phyloP scores from a whole-genome alignment of 1,140 invertebrate genomes.

The Zaprionus capensis region DNA sequence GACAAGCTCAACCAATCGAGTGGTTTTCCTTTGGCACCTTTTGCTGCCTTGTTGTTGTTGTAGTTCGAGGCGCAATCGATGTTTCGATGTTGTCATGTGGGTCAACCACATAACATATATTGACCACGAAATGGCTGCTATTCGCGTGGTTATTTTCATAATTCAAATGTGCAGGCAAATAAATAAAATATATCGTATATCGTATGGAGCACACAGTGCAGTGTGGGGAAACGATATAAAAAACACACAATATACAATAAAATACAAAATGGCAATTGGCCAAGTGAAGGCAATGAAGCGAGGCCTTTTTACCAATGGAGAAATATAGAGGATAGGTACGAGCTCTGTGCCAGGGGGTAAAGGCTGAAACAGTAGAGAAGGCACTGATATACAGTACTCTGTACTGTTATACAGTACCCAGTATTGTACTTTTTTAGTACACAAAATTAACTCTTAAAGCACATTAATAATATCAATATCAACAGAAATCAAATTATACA shows the following conservation, averaged over 20 bases:
- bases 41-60: not conserved
- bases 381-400: too few species aligned
- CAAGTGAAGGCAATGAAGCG: constrained; percentile 58
- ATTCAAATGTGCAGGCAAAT: constrained; percentile 71
- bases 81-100: constrained; percentile 53
- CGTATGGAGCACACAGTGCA: not conserved
- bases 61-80: constrained; percentile 24
- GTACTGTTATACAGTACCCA: too few species aligned
- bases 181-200: constrained; percentile 71
- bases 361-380: not conserved
- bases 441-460: not conserved
- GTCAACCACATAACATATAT: constrained; percentile 61
- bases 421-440: not conserved
- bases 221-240: constrained; percentile 20
- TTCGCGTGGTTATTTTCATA: constrained; percentile 71
- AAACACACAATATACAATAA: constrained; percentile 62
- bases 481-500: not conserved
- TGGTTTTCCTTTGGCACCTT: constrained; percentile 7
- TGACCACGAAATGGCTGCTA: constrained; percentile 74
- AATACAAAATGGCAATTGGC: constrained; percentile 61
- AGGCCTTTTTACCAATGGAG: not conserved
- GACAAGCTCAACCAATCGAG: not conserved
- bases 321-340: not conserved
- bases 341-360: not conserved
- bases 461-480: not conserved